Base-by-base conservation (phyloP, 2,113 vertebrate genomes). In the Chlorocebus sabaeus region DNA sequence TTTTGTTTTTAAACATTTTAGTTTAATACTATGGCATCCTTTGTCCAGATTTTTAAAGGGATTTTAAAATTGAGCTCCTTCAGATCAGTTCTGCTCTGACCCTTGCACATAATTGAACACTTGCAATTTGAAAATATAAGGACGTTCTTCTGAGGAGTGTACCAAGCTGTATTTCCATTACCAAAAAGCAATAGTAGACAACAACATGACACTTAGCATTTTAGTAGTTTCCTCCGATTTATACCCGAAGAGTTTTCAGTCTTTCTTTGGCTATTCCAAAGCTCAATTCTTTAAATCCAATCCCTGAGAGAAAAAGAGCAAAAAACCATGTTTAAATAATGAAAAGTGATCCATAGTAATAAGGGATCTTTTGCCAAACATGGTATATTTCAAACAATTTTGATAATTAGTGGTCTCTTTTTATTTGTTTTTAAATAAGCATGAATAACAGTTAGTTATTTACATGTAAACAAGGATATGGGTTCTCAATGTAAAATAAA, bases 1-100 rank as follows among this genome's bases (percentile, higher is more conserved):
- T 99, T 98, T 98, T 95, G 79, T 98, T 98, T 99, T 98, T 98
- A 98, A 98, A 98, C 95, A 98, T 98, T 99, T 98, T 98, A 97
- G 98, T 98, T 98, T 98, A 98, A 98, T 98, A 98, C 97, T 96
- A 90, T 92, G 76, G 89, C 98, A 96, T 98, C 95, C 95, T 98
- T 98, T 98, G 97, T 98, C 98, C 97, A 96, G 94, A 98, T 98
- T 98, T 98, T 98, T 98, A 98, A 98, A 98, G 96, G 98, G 97
- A 98, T 98, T 99, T 98, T 97, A 98, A 98, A 98, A 98, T 84
- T 97, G 98, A 97, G 97, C 98, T 98, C 97, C 98, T 99, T 98
- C 96, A 97, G 84, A 98, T 98, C 97, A 98, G 73, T 98, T 97
- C 96, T 98, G 81, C 89, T 98, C 97, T 98, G 97, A 98, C 97